Evolutionary conservation across 2,797 vertebrate species (phyloP), one percentile per base, ranked within the genome.

Genomic region (Sebastolobus altivelis): DNA sequence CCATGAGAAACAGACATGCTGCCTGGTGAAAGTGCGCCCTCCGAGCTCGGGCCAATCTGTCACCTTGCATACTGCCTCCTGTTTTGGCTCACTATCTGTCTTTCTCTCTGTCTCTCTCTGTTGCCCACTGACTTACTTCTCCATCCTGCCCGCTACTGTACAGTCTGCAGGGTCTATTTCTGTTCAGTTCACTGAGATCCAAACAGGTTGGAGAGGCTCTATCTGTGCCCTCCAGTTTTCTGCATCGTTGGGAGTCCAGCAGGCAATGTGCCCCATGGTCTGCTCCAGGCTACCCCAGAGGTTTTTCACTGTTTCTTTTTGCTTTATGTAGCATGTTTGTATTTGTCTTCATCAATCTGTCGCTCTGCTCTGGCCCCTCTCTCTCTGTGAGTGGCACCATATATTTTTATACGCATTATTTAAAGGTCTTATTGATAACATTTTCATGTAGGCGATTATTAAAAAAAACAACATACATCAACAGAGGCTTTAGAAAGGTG

Each of bases 1-100:
- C 74, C 63, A 82, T 67, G 52, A 4, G 33, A 88, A 84, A 75
- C 67, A 72, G 66, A 84, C 85, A 84, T 70, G 76, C 60, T 69
- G 74, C 82, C 79, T 73, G 75, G 67, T 81, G 72, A 89, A 83
- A 78, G 55, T 76, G 49, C 62, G 77, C 65, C 82, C 83, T 81
- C 33, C 2, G 55, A 88, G 66, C 79, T 78, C 58, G 33, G 25
- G 40, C 80, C 90, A 87, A 84, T 92, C 81, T 88, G 88, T 86
- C 83, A 74, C 80, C 88, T 88, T 80, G 35, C 65, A 74, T 54
- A 79, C 38, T 52, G 60, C 58, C 61, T 81, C 77, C 70, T 78
- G 74, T 71, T 89, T 63, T 72, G 68, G 65, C 56, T 84, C 31
- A 14, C 49, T 77, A 49, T 77, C 77, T 72, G 35, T 65, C 80